Base-by-base conservation (phyloP, 2,797 vertebrate genomes). In the Parambassis ranga region DNA sequence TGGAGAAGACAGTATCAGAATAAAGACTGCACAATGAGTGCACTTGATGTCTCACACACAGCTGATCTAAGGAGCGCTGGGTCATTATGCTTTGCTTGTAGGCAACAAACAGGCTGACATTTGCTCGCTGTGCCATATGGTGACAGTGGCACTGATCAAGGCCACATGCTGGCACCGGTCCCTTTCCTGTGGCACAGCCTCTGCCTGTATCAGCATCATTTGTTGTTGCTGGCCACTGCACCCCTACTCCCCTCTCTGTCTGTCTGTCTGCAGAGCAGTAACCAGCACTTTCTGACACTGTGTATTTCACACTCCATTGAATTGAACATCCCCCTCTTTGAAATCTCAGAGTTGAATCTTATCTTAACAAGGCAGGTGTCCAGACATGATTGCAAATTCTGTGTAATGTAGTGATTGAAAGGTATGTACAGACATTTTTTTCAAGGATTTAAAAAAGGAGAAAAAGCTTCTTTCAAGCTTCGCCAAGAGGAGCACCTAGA, bases 61-160 rank as follows among this genome's bases (percentile, higher is more conserved):
- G 33, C 38, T 59, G 4, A 48, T 47, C 57, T 32, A 5, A 10
- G n/a, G 23, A 37, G 31, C 42, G 27, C 20, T 7, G 18, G 26
- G 15, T 55, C 50, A 38, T 56, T 39, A n/a, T 38, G 53, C 24
- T 22, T 10, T 5, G 37, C 16, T 59, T 24, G 10, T n/a, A 24
- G 26, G 73, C 16, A 57, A 67, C 55, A 53, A 51, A 37, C 22
- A 57, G 31, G 33, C 59, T 50, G 65, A 68, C 61, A 57, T 76
- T 67, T 77, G 37, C 38, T 71, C 48, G 48, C 62, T 38, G 47
- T 42, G 61, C 63, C 77, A 51, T 81, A 87, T 65, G 47, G 42
- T 27, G 62, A 30, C 51, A 66, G 77, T 30, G 39, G 38, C 39
- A 18, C 20, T 51, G 73, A 82, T 80, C 65, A 64, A 68, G 70